These are phyloP conservation scores for Prionailurus bengalensis DNA, from an alignment of 2,113 vertebrate species.

Conservation along the genomic window DNA sequence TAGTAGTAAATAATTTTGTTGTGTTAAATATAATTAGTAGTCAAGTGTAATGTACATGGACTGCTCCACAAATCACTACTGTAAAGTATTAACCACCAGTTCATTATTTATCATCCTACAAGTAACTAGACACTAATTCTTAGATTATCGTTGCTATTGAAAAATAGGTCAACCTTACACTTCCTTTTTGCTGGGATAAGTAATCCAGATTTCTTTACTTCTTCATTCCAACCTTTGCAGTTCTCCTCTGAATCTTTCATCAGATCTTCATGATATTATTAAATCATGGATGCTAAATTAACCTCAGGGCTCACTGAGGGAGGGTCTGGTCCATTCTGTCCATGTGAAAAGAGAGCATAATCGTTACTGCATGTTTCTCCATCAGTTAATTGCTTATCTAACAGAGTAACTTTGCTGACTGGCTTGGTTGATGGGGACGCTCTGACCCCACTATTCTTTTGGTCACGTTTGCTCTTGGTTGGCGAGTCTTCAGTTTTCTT, in stretches of 20 bases:
- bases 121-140: background rate
- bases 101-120: background rate
- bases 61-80: background rate
- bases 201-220: background rate
- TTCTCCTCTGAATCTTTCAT: background rate
- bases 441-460: background rate
- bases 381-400: conserved; percentile 11
- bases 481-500: background rate
- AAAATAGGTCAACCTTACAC: background rate
- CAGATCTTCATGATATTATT: background rate
- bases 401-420: background rate
- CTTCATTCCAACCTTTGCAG: background rate
- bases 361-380: background rate
- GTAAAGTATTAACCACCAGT: background rate
- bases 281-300: background rate
- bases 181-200: background rate
- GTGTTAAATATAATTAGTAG: background rate
- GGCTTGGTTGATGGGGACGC: background rate
- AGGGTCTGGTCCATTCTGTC: background rate
- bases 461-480: background rate
- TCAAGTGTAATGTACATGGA: background rate
- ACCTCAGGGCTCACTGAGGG: background rate
- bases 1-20: background rate
- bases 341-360: background rate
- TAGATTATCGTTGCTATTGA: background rate